Evolutionary conservation across 2,113 vertebrate genomes (phyloP), one percentile per base, ranked within the genome.

Genomic region (Tapirus terrestris): DNA sequence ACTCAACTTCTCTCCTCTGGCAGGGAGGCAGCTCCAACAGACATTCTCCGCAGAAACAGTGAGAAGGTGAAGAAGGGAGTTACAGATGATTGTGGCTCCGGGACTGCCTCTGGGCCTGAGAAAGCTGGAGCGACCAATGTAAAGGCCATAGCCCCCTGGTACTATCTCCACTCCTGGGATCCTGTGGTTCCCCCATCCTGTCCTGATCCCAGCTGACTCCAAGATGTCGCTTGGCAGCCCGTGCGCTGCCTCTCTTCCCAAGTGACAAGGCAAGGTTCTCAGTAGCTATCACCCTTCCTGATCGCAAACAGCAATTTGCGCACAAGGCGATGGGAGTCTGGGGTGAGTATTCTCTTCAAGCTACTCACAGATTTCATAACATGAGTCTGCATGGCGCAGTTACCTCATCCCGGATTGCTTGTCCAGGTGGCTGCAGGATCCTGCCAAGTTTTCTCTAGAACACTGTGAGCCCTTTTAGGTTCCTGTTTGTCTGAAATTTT

Each of bases 371-470:
- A 10, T 93, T 92, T 91, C 97, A 92, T 85, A 94, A 96, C 88
- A 14, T 8, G 76, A 48, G 82, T 60, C 92, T 85, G 18, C 80
- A 5, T 9, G 72, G 89, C 36, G 91, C 56, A 86, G 76, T 98
- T 90, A 97, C 89, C 51, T 98, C 97, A 97, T 91, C 85, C 58
- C 11, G 58, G 84, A 63, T 45, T 97, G 95, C 95, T 97, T 96
- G 87, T 96, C 88, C 98, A 98, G 97, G 95, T 98, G 97, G 70
- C 72, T 79, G 84, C 43, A 56, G 33, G 16, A 89, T 56, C 95
- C 86, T 86, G 97, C 97, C 97, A 98, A 92, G 92, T 97, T 67
- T 95, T 95, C 96, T 95, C 92, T 33, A 92, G 95, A 97, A 94
- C 95, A 95, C 36, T 88, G 53, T 58, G 89, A 95, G 88, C 85